phyloP scores from a whole-genome alignment of 2,888 invertebrate genomes.

The Dryobota labecula region DNA sequence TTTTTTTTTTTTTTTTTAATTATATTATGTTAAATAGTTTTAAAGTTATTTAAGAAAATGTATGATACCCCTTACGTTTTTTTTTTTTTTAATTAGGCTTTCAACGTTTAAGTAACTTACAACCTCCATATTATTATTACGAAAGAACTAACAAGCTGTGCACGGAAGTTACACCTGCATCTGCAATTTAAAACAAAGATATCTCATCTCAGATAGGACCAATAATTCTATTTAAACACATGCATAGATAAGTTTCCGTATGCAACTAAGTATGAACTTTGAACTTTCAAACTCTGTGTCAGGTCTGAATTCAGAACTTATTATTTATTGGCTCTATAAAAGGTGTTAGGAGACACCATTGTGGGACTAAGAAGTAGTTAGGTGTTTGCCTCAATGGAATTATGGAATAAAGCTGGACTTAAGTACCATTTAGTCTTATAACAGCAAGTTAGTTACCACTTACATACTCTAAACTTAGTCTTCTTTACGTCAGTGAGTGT shows the following conservation, averaged over 20 bases:
- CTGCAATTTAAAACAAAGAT: slow-evolving; percentile 21
- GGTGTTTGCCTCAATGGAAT: slow-evolving; percentile 25
- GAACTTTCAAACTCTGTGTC: slow-evolving; percentile 24
- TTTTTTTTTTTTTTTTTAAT: too few relatives aligned
- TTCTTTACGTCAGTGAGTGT: neutral
- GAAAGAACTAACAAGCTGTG: neutral
- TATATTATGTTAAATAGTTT: too few relatives aligned
- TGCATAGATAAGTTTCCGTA: neutral
- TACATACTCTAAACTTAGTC: too few relatives aligned
- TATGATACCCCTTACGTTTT: too few relatives aligned
- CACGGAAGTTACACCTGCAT: neutral
- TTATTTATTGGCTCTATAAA: slow-evolving; percentile 38
- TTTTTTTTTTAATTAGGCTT: too few relatives aligned
- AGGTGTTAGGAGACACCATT: slow-evolving; percentile 40
- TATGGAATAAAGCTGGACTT: neutral
- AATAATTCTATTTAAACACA: slow-evolving; percentile 10
- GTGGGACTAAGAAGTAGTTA: slow-evolving; percentile 17
- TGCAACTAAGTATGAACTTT: slow-evolving; percentile 37
- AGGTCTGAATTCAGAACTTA: slow-evolving; percentile 34
- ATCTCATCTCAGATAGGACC: neutral
- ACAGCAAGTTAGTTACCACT: neutral
- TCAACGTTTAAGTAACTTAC: neutral
- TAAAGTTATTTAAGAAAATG: too few relatives aligned
- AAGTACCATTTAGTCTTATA: neutral
- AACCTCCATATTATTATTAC: neutral